A percentile compares a stretch with the other conserved stretches of the same genome.
Conservation (phyloP, 2,888 invertebrate species). For the Ennomos erosarius region DNA sequence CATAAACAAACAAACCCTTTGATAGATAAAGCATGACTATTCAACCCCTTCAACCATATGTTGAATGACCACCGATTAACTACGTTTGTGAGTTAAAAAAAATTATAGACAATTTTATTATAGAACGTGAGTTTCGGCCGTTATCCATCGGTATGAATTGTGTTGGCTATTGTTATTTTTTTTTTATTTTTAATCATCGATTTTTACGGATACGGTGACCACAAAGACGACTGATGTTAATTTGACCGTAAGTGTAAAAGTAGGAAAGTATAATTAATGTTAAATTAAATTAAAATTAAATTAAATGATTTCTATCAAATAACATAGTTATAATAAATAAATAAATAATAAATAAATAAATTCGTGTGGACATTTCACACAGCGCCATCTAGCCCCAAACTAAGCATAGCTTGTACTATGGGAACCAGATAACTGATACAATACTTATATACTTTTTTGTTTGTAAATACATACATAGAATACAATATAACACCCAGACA, state of each 20-base stretch:
- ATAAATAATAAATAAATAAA: too few relatives aligned
- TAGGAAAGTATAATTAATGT: too few relatives aligned
- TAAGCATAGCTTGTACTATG: too few relatives aligned
- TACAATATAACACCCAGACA: too few relatives aligned
- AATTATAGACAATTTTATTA: slow-evolving; percentile 26
- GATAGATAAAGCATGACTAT: slow-evolving; percentile 63
- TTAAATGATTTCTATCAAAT: too few relatives aligned
- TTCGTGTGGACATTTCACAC: too few relatives aligned
- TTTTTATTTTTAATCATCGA: slow-evolving; percentile 60
- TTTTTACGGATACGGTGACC: slow-evolving; percentile 55
- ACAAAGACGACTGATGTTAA: slow-evolving; percentile 9
- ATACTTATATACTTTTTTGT: too few relatives aligned
- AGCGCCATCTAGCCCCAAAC: too few relatives aligned
- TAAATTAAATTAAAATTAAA: too few relatives aligned
- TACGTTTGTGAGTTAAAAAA: slow-evolving; percentile 54
- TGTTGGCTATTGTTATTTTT: slow-evolving; percentile 58
- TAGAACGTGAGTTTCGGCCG: slow-evolving; percentile 48
- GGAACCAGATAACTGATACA: too few relatives aligned
- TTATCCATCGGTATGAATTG: slow-evolving; percentile 48
- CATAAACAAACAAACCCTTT: slow-evolving; percentile 46
- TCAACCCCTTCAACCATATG: slow-evolving; percentile 65
- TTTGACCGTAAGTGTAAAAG: slow-evolving; percentile 2
- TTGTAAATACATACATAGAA: too few relatives aligned
- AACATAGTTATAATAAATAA: too few relatives aligned
- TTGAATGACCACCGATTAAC: slow-evolving; percentile 43